Evolutionary conservation across 1,140 invertebrate genomes (phyloP).

Genomic region (Camponotus pennsylvanicus): DNA sequence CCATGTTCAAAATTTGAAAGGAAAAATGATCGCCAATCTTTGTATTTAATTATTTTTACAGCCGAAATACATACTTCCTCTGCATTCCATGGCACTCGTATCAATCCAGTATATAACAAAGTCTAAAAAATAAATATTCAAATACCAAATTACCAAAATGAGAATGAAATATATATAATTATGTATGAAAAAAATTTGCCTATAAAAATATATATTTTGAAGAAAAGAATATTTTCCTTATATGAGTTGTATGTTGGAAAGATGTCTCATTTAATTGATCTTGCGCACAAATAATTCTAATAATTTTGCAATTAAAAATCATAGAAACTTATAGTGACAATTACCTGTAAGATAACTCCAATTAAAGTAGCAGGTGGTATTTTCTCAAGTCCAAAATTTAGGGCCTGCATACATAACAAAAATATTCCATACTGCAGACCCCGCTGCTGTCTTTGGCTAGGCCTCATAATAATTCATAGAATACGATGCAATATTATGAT

Average conservation of each 20-base stretch:
- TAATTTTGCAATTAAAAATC: constrained; percentile 1
- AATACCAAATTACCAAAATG: too few relatives aligned
- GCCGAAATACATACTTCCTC: constrained; percentile 89
- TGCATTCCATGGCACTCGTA: constrained; percentile 87
- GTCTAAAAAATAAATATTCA: constrained; percentile 78
- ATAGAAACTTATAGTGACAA: too few relatives aligned
- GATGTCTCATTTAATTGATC: too few relatives aligned
- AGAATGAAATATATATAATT: too few relatives aligned
- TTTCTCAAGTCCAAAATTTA: constrained; percentile 87
- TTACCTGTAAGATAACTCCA: constrained; percentile 86
- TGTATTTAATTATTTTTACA: constrained; percentile 85
- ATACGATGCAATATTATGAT: constrained; percentile 18
- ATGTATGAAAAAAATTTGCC: too few relatives aligned
- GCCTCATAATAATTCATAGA: constrained; percentile 74
- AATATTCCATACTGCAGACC: constrained; percentile 81
- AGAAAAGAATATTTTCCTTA: too few relatives aligned
- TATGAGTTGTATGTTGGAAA: too few relatives aligned
- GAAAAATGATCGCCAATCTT: constrained; percentile 88
- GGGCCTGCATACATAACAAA: constrained; percentile 79
- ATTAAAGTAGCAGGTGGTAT: constrained; percentile 89
- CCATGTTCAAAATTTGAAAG: constrained; percentile 89
- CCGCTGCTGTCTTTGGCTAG: constrained; percentile 79
- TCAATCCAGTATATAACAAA: constrained; percentile 85
- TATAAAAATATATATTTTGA: too few relatives aligned
- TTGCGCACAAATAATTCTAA: too few relatives aligned